A percentile compares a stretch with the other conserved stretches of the same genome.
These are phyloP conservation scores for Drosophila neonasuta DNA, from an alignment of 2,888 invertebrate species.

Conservation along the genomic window DNA sequence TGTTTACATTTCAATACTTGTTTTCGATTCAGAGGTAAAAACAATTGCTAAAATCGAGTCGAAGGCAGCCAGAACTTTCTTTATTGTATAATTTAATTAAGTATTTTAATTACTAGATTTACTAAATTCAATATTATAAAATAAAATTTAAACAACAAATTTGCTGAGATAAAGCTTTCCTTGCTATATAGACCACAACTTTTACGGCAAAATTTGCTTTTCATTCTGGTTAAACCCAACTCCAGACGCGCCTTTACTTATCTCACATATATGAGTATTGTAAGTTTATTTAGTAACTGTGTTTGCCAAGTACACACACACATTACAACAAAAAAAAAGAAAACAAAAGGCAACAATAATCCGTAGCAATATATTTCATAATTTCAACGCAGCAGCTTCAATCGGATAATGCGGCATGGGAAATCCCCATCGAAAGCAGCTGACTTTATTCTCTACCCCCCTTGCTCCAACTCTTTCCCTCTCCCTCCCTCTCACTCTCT, in stretches of 20 bases:
- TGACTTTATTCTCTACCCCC: conserved; percentile 13
- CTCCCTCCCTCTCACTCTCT: neutral
- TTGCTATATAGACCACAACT: no score
- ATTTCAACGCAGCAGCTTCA: conserved; percentile 33
- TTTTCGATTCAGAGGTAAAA: no score
- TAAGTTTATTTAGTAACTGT: neutral
- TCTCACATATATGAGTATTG: conserved; percentile 24
- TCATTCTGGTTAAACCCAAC: conserved; percentile 14
- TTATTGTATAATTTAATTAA: no score
- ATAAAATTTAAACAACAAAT: no score
- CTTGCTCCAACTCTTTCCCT: neutral
- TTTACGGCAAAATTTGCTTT: no score
- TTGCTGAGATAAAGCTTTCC: no score
- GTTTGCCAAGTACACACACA: conserved; percentile 46
- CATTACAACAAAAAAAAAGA: conserved; percentile 27
- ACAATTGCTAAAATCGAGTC: no score
- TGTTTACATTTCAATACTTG: no score
- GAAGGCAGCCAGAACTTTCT: no score
- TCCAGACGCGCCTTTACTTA: conserved; percentile 1
- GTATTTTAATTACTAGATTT: no score
- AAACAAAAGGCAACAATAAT: conserved; percentile 18
- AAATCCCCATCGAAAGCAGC: conserved; percentile 34
- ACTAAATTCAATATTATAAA: no score
- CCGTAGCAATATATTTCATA: conserved; percentile 35
- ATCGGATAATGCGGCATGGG: conserved; percentile 52